Percentiles rank a stretch among this genome's conserved stretches.
Evolutionary conservation across 2,113 vertebrate genomes (phyloP).

Genomic region (Oncorhynchus keta): DNA sequence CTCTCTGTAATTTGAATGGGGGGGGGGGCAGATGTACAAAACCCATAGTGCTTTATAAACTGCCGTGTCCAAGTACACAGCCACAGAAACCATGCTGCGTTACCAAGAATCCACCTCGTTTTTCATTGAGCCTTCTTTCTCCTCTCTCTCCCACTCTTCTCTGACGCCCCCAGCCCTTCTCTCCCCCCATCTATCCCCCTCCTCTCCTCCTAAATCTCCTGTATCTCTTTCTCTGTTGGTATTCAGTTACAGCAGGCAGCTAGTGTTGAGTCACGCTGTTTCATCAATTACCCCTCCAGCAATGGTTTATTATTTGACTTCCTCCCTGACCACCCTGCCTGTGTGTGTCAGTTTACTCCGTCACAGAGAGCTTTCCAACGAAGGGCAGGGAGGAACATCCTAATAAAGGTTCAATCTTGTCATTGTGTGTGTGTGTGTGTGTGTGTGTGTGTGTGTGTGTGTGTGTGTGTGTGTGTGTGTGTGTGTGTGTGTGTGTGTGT

Average conservation of each 20-base stretch:
- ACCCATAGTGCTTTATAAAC: background rate
- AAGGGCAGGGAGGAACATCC: background rate
- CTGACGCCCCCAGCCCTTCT: background rate
- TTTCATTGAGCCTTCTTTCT: constrained; percentile 17
- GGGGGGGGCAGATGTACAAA: background rate
- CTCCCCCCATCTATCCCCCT: constrained; percentile 13
- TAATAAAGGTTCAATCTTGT: background rate
- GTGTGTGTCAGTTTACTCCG: background rate
- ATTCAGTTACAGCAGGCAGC: constrained; percentile 22
- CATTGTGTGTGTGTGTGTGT: background rate
- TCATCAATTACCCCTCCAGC: constrained; percentile 24
- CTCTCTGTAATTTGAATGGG: background rate
- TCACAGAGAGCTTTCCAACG: background rate
- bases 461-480: too few species aligned
- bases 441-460: background rate
- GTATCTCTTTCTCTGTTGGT: constrained; percentile 10
- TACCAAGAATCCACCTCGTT: constrained; percentile 52
- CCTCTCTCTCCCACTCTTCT: constrained; percentile 2
- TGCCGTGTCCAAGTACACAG: background rate
- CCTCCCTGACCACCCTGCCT: background rate
- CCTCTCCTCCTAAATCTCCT: constrained; percentile 9
- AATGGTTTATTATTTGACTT: constrained; percentile 27
- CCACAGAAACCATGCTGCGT: constrained; percentile 50
- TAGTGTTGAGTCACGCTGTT: constrained; percentile 32
- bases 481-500: too few species aligned